Base-by-base conservation (phyloP, 2,113 vertebrate genomes). In the Aphyosemion australe region DNA sequence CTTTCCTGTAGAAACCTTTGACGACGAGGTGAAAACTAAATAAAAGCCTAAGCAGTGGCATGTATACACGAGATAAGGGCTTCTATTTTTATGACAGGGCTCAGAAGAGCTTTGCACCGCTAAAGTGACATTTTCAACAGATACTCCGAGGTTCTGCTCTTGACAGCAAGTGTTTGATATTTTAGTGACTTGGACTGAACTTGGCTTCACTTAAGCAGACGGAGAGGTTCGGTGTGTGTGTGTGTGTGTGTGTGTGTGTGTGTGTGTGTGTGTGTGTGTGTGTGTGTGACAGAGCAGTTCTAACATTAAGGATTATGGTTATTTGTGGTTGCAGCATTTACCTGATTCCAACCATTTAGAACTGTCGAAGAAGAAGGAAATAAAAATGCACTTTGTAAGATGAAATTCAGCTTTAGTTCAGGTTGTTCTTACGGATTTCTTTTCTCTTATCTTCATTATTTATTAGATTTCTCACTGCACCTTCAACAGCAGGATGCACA, bases 51-150 rank as follows among this genome's bases (percentile, higher is more conserved):
- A 32, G 26, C 2, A 16, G 21, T 52, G 13, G 4, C 12, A 15
- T 5, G 26, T 2, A 2, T 10, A 14, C 10, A 20, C 8, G 60
- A 73, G 72, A 74, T 65, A 58, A 42, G 60, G 34, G 19, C 51
- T 19, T 76, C 11, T 12, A 19, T 74, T 74, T 83, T 73, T 45
- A 65, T 48, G 63, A 80, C 14, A 12, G 61, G 62, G 65, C 69
- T 45, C 2, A 31, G 34, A 47, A 26, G n/a, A 59, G 61, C 58
- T 78, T 76, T 74, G 26, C 34, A 1, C 21, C 37, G 14, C 14
- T 19, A 21, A 52, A 45, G 61, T 62, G 64, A 80, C 72, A 61
- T 74, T 80, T 83, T 61, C 45, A 37, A 72, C 72, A 68, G 51
- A 54, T 37, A 39, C 42, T 60, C 47, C 62, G 53, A 49, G 58